Conservation (phyloP, 2,113 vertebrate genomes). For the Litocranius walleri region DNA sequence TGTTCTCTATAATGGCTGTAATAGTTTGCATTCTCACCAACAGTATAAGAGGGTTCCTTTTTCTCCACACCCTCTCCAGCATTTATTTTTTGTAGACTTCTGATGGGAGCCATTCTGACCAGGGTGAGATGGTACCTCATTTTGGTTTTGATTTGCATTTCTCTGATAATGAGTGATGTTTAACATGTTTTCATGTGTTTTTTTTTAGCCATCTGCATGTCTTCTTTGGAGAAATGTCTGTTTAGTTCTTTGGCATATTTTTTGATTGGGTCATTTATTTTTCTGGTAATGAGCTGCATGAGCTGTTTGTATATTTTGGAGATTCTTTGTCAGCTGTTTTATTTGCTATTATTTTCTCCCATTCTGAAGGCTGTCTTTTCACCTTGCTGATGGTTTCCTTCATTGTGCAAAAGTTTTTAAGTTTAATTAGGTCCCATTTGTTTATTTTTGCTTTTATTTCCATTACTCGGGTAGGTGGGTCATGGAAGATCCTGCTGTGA, state of each 20-base stretch:
- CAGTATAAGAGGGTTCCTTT: neutral
- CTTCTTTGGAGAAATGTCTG: neutral
- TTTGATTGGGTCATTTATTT: neutral
- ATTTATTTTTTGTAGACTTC: neutral
- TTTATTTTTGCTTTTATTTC: neutral
- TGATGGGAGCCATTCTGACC: neutral
- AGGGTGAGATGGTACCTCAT: neutral
- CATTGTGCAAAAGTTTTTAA: neutral
- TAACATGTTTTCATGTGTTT: neutral
- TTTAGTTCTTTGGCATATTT: neutral
- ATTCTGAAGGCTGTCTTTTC: neutral
- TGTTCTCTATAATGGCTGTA: neutral
- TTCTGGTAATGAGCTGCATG: neutral
- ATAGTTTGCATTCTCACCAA: neutral
- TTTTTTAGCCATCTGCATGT: neutral
- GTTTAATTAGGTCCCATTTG: neutral
- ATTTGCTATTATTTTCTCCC: neutral
- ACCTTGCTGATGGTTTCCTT: neutral
- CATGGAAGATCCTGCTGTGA: neutral
- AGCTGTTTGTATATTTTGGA: neutral
- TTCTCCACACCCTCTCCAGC: neutral
- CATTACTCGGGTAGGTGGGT: neutral
- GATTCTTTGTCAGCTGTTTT: neutral
- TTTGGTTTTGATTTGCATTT: neutral
- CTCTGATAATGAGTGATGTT: neutral